Base-by-base conservation (phyloP, 2,888 invertebrate genomes). In the Heliothis peltigera region DNA sequence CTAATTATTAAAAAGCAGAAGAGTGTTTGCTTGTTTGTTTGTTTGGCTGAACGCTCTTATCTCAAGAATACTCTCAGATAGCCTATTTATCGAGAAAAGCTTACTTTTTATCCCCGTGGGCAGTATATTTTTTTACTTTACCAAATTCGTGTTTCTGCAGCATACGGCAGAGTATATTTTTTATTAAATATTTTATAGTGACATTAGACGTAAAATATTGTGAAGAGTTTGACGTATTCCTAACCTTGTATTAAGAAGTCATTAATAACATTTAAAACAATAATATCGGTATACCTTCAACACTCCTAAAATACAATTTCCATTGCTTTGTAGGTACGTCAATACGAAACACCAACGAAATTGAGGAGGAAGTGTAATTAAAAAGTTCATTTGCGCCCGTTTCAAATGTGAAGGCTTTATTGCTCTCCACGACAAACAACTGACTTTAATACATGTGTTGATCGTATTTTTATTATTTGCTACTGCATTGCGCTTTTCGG, bases 321-420 rank as follows among this genome's bases (percentile, higher is more conserved):
- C 69, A 66, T 72, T 70, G 63, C 57, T 42, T 10, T 48, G 56
- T 67, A 46, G 68, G 64, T 63, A 43, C 58, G 58, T 64, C 69
- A 61, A 73, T 66, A 60, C 56, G 35, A 67, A 46, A 76, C 51
- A 77, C 52, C 73, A 62, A 66, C 55, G 63, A 79, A 80, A 81
- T 75, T 76, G 77, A 83, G 69, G 61, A 69, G 75, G 82, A 81
- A 84, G 84, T 83, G 81, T 84, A 87, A 89, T 88, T 88, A 87
- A 89, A 90, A 89, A 86, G 83, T 88, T 84, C 82, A 87, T 87
- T 87, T 84, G 72, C 65, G 61, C 71, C 64, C 58, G 61, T 64
- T 72, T 73, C 73, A 72, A 57, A 57, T 59, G 46, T 60, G 70
- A 78, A 72, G 67, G 64, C 77, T 83, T 82, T 83, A 85, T 85